Evolutionary conservation across 2,113 vertebrate species (phyloP), one percentile per base, ranked within the genome.

Genomic region (Aleadryas rufinucha): DNA sequence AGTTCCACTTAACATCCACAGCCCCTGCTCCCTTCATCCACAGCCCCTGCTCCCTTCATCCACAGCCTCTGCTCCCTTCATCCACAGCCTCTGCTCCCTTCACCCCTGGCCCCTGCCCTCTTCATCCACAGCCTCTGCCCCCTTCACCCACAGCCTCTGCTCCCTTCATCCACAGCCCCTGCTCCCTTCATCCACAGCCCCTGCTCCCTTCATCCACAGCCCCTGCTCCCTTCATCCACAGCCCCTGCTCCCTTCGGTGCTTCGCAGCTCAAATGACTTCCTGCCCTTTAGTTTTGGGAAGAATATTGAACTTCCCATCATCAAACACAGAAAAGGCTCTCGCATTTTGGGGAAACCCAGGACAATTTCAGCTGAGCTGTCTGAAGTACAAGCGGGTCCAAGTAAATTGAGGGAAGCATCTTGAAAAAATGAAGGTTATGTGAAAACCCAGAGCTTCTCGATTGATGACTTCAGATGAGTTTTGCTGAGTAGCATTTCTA

Each of bases 171-270:
- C 28, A 18, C 30, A 66, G 23, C 31, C 35, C 57, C 76, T 7
- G 1, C 35, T 81, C 41, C 27, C 35, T 60, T 27, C 1, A 1
- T 10, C 33, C 31, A 22, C 27, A 52, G 31, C 35, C n/a, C n/a
- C n/a, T n/a, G n/a, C n/a, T n/a, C n/a, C n/a, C n/a, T n/a, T n/a
- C 2, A 3, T 11, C 54, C 28, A 18, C 30, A 66, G 23, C 31
- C 35, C 57, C 76, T 7, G 1, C 35, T 81, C 41, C 27, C 35
- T 60, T 27, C 1, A 1, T 10, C 33, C 31, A 22, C 27, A 52
- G 31, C 35, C n/a, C n/a, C n/a, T n/a, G 0, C 35, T 49, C 26
- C 35, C 16, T 37, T 66, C 0, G 0, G 39, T 42, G 45, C 39
- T 41, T 23, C 0, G 0, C 35, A 64, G 57, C 64, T 78, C 39